Evolutionary conservation across 2,888 invertebrate species (phyloP), one percentile per base, ranked within the genome.

Genomic region (Ctena decussata): DNA sequence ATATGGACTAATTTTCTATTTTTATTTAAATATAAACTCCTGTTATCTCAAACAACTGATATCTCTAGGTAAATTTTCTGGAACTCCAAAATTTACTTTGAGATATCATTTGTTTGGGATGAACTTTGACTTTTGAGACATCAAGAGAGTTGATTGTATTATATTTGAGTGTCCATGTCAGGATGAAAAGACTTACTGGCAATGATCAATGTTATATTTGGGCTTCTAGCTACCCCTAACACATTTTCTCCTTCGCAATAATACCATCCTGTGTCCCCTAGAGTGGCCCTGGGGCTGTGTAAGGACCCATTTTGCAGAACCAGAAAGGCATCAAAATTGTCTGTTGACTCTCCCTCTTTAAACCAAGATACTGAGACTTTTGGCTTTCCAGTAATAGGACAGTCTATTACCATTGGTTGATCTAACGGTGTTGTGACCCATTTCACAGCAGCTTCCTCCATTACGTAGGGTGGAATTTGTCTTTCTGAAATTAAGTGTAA

Each of bases 151-250:
- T n/a, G n/a, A n/a, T n/a, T n/a, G n/a, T n/a, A n/a, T n/a, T n/a
- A n/a, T n/a, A n/a, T n/a, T n/a, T n/a, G n/a, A n/a, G n/a, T n/a
- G n/a, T n/a, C n/a, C n/a, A n/a, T n/a, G n/a, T n/a, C n/a, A n/a
- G n/a, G n/a, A n/a, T n/a, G n/a, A n/a, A n/a, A 46, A 46, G 30
- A 89, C 93, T 90, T 84, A 94, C 94, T 91, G 71, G 94, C 92
- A 11, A 93, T 87, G 21, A 90, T 88, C n/a, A 95, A 69, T 46
- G 85, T 80, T 1, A 92, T 85, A 37, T 85, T 80, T 2, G 86
- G 86, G 21, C 93, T 91, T n/a, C 72, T 78, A 1, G 84, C 85
- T 11, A 73, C 65, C 0, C 94, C 94, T 0, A 91, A 78, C 0
- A 76, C 65, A 84, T 95, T 95, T 6, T 30, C 46, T 21, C 92